Evolutionary conservation across 2,797 vertebrate genomes (phyloP).

Genomic region (Microhierax caerulescens): DNA sequence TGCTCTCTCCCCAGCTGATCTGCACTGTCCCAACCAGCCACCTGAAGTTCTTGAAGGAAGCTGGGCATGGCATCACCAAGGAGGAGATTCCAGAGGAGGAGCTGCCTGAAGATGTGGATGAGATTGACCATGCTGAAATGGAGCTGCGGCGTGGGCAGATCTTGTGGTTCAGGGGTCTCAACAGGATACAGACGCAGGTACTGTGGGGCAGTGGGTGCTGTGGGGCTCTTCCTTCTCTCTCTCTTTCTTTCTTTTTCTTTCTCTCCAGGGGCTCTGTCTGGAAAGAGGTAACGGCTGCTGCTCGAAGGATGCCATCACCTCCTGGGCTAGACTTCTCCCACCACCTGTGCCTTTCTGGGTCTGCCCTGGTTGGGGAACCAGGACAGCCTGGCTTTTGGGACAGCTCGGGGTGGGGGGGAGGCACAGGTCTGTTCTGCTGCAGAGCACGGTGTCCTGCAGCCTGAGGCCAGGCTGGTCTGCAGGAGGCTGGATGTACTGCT

Average conservation of each 20-base stretch:
- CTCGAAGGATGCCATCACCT: background rate
- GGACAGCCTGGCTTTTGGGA: background rate
- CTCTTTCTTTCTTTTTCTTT: background rate
- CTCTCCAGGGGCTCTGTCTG: background rate
- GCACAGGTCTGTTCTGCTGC: background rate
- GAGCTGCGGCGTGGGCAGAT: conserved; percentile 95
- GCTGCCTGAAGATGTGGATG: conserved; percentile 85
- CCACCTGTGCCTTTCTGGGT: background rate
- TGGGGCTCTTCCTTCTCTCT: background rate
- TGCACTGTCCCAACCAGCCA: conserved; percentile 88
- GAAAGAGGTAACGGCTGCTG: background rate
- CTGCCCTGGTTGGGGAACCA: background rate
- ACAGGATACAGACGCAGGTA: conserved; percentile 99
- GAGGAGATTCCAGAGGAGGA: conserved; percentile 89
- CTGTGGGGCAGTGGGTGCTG: background rate
- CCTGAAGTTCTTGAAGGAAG: conserved; percentile 96
- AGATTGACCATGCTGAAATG: conserved; percentile 96
- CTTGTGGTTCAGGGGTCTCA: conserved; percentile 98
- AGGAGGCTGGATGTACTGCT: background rate
- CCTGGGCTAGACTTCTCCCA: background rate
- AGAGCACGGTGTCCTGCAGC: background rate
- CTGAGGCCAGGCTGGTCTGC: background rate
- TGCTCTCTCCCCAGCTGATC: conserved; percentile 81
- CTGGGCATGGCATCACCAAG: conserved; percentile 90
- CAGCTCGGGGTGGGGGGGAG: background rate